Evolutionary conservation across 2,888 invertebrate species (phyloP).

Genomic region (Drosophila affinis): DNA sequence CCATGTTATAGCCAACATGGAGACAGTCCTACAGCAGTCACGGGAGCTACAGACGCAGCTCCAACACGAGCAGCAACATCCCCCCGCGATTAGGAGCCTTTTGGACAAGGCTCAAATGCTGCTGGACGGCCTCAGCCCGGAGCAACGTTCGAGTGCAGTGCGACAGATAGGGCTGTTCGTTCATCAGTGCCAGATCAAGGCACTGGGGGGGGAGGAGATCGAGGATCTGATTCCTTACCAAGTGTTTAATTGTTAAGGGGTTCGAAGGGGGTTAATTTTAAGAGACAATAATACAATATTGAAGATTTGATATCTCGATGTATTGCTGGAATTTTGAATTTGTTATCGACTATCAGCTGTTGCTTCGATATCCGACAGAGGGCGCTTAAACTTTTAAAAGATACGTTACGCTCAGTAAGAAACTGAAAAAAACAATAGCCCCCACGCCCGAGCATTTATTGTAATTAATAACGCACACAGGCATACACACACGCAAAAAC

Average conservation of each 20-base stretch:
- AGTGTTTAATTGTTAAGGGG: constrained; percentile 44
- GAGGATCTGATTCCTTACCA: constrained; percentile 75
- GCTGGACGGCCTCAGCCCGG: constrained; percentile 64
- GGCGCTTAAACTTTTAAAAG: background rate
- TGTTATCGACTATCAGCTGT: background rate
- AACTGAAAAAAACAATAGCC: constrained; percentile 9
- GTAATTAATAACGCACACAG: constrained; percentile 65
- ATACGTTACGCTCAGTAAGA: constrained; percentile 9
- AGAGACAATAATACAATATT: background rate
- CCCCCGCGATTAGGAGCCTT: constrained; percentile 33
- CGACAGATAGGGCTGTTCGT: constrained; percentile 80
- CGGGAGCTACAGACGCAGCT: constrained; percentile 60
- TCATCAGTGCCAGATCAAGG: constrained; percentile 81
- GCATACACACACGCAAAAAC: constrained; percentile 24
- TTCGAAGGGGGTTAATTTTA: background rate
- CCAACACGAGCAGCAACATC: constrained; percentile 58
- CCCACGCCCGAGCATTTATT: constrained; percentile 57
- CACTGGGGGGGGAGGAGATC: constrained; percentile 75
- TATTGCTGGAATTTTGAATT: background rate
- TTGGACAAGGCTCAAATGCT: constrained; percentile 70
- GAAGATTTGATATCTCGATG: background rate
- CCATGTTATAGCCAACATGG: constrained; percentile 75
- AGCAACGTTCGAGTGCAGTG: constrained; percentile 71
- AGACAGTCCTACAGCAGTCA: constrained; percentile 75
- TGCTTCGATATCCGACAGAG: background rate